Percentiles rank a stretch among this genome's conserved stretches.
These are phyloP conservation scores for Aselliscus stoliczkanus DNA, from an alignment of 2,797 vertebrate species.

Conservation along the genomic window DNA sequence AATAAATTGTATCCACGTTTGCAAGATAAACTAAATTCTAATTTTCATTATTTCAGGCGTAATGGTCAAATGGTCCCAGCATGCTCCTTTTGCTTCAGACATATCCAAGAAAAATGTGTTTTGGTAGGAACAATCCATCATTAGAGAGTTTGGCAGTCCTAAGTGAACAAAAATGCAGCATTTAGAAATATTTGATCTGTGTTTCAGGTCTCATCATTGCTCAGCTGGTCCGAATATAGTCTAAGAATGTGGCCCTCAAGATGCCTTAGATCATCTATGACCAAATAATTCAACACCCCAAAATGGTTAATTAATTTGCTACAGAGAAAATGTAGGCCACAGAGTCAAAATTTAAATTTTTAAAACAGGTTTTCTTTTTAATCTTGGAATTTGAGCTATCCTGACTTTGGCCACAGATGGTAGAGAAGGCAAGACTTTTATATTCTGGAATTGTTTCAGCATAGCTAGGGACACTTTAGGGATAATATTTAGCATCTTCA, in stretches of 20 bases:
- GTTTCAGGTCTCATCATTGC: neutral
- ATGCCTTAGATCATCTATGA: neutral
- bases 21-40: neutral
- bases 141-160: neutral
- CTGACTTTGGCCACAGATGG: neutral
- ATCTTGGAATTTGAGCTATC: neutral
- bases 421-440: neutral
- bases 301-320: neutral
- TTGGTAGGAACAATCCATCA: neutral
- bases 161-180: neutral
- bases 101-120: neutral
- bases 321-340: neutral
- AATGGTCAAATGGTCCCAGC: neutral
- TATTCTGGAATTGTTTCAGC: neutral
- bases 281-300: neutral
- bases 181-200: neutral
- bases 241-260: neutral
- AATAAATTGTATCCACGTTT: neutral
- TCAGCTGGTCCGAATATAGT: neutral
- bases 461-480: neutral
- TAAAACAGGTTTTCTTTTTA: neutral
- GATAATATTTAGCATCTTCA: neutral
- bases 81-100: neutral
- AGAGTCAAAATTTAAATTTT: neutral
- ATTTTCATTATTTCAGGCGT: neutral